A percentile compares a stretch with the other conserved stretches of the same genome.
phyloP scores from a whole-genome alignment of 2,888 invertebrate genomes.

The Augochlorella aurata region DNA sequence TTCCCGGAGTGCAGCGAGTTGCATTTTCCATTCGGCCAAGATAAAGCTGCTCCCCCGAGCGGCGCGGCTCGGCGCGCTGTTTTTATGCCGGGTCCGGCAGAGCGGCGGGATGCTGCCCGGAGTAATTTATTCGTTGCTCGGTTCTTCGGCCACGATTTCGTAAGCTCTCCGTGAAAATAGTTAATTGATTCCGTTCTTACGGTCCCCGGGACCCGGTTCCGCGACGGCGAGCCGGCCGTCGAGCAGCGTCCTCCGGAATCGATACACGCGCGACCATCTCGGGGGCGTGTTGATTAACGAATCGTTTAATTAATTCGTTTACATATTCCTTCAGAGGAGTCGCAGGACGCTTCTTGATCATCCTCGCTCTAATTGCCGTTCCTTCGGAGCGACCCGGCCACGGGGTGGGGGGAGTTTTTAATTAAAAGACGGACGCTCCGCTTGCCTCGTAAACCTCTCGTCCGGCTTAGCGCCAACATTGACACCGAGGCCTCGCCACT shows the following conservation, averaged over 20 bases:
- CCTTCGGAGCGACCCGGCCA: conserved; percentile 13
- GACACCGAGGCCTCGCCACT: conserved; percentile 3
- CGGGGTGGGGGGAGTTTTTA: conserved; percentile 61
- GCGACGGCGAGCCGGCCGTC: not conserved
- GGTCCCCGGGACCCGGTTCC: not conserved
- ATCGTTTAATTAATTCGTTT: conserved; percentile 69
- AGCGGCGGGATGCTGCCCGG: not conserved
- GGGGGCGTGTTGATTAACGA: conserved; percentile 47
- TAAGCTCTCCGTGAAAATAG: conserved; percentile 16
- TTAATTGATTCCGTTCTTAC: conserved; percentile 42
- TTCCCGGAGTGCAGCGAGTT: conserved; percentile 7
- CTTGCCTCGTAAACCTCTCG: conserved; percentile 25
- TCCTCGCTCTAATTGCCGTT: conserved; percentile 68
- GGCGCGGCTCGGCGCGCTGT: not conserved
- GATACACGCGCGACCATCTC: not conserved
- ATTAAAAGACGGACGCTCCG: conserved; percentile 60
- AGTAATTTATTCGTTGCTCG: conserved; percentile 43
- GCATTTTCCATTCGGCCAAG: conserved; percentile 29
- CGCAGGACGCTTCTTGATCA: conserved; percentile 70
- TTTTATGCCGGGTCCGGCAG: conserved; percentile 32
- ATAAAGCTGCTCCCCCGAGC: conserved; percentile 19
- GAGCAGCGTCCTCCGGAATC: not conserved
- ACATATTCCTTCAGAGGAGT: conserved; percentile 65
- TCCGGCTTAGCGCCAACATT: conserved; percentile 39
- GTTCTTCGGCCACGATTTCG: conserved; percentile 38